These are phyloP conservation scores for Ylistrum balloti DNA, from an alignment of 1,140 invertebrate genomes.

Conservation along the genomic window DNA sequence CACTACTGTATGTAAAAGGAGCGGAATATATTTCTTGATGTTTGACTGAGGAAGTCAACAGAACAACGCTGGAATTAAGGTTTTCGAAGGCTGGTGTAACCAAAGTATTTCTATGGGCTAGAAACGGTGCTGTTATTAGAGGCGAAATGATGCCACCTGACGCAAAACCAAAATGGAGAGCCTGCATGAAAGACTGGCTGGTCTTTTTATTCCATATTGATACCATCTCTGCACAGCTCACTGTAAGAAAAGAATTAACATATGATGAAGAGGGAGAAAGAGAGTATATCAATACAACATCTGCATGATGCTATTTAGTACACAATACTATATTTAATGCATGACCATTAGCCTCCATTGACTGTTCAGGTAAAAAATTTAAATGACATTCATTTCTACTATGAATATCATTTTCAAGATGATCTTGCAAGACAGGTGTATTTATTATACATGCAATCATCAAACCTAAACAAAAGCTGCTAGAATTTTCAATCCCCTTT, in stretches of 20 bases:
- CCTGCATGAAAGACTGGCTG: constrained; percentile 41
- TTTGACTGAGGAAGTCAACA: not conserved
- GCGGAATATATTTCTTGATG: not conserved
- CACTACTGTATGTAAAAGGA: not conserved
- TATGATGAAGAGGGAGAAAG: too few species aligned
- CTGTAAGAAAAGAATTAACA: not conserved
- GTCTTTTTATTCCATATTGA: not conserved
- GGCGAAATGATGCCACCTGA: constrained; percentile 36
- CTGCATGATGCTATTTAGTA: too few species aligned
- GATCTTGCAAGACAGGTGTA: too few species aligned
- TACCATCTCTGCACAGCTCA: constrained; percentile 17
- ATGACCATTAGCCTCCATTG: too few species aligned
- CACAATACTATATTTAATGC: too few species aligned
- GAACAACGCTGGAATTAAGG: not conserved
- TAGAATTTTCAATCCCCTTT: too few species aligned
- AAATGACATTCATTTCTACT: too few species aligned
- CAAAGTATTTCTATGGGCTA: not conserved
- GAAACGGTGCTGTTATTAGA: constrained; percentile 28
- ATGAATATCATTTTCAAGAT: too few species aligned
- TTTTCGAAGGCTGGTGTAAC: not conserved
- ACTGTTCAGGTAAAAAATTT: too few species aligned
- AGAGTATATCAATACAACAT: too few species aligned
- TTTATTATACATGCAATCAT: too few species aligned
- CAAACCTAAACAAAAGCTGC: too few species aligned
- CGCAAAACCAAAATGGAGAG: constrained; percentile 46